Conservation (phyloP, 2,888 invertebrate species). For the Rapana venosa region DNA sequence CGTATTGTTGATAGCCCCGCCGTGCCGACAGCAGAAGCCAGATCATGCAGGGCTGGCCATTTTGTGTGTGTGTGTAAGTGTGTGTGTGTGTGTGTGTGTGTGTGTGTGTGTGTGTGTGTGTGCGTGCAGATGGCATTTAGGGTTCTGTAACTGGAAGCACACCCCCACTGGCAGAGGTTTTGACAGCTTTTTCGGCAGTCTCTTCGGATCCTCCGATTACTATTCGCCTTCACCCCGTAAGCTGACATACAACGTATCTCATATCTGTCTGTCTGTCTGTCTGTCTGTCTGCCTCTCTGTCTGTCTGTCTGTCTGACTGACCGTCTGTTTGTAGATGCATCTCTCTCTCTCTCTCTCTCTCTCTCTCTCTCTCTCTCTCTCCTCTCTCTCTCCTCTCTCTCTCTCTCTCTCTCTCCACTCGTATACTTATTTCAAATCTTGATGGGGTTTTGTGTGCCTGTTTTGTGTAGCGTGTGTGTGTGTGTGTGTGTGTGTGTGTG, state of each 20-base stretch:
- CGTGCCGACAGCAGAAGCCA: not conserved
- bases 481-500: no score
- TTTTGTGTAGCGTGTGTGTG: no score
- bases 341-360: constrained; percentile 32
- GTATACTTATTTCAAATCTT: no score
- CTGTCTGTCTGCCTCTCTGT: not conserved
- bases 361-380: constrained; percentile 25
- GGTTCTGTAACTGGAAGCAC: constrained; percentile 42
- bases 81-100: no score
- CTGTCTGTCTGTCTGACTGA: not conserved
- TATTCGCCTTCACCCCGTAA: constrained; percentile 20
- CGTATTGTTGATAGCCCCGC: not conserved
- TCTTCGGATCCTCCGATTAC: constrained; percentile 40
- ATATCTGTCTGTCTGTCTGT: not conserved
- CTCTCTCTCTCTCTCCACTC: constrained; percentile 3
- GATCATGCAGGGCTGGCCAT: not conserved
- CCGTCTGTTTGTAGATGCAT: constrained; percentile 8
- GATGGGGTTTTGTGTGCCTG: no score
- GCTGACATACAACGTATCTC: not conserved
- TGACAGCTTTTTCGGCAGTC: constrained; percentile 38
- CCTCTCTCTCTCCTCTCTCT: not conserved
- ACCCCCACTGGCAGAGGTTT: constrained; percentile 36
- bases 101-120: not conserved
- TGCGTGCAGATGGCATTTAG: constrained; percentile 32
- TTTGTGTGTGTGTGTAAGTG: no score